Base-by-base conservation (phyloP, 2,113 vertebrate species). In the Xerus inauris region DNA sequence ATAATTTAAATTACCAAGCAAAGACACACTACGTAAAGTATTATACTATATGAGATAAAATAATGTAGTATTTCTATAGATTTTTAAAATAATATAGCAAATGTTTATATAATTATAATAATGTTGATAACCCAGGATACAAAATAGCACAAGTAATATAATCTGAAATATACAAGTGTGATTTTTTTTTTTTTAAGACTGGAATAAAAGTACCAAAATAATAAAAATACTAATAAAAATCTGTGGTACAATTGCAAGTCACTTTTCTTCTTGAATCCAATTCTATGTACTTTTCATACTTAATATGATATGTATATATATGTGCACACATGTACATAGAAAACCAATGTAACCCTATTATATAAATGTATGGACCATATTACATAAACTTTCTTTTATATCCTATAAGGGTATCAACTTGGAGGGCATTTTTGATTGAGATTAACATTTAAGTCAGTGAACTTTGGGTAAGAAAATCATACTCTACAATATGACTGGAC, bases 381-480 rank as follows among this genome's bases (percentile, higher is more conserved):
- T 57, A 72, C 11, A 81, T 3, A n/a, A 81, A 59, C 14, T 87
- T 94, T 89, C 8, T 67, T 85, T 73, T 67, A 77, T 4, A 54
- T 69, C 49, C 3, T 51, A 16, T 76, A 16, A n/a, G 32, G 40
- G 17, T 51, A 54, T 94, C 64, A 87, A 76, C 4, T 54, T 64
- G 13, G 24, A 94, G 40, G 82, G 9, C 26, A 92, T 47, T 94
- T 87, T 89, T 51, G n/a, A 16, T 47, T 86, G 16, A 62, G 47
- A 89, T 32, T 82, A 81, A 92, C 49, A 93, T 71, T 40, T 87
- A 92, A 76, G 47, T 79, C 72, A 86, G 35, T 86, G 30, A 85
- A 89, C 40, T 89, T 11, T 76, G 59, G 81, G 24, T 81, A 85
- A 51, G n/a, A n/a, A 86, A 32, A 82, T 8, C 89, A n/a, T 87